These are phyloP conservation scores for Girardinus metallicus DNA, from an alignment of 2,797 vertebrate species.

Conservation along the genomic window DNA sequence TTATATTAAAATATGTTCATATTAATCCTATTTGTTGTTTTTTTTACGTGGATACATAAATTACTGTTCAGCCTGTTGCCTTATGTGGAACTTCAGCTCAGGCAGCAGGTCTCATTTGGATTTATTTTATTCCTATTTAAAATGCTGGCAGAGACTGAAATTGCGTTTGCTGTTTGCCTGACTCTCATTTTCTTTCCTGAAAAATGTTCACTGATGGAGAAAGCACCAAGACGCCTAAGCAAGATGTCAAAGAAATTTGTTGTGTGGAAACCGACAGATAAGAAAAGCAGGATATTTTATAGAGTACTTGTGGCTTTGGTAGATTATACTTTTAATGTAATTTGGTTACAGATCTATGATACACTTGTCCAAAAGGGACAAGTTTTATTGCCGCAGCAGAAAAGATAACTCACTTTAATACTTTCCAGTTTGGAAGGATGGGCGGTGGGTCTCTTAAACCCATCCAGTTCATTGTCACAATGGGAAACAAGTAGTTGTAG, in stretches of 20 bases:
- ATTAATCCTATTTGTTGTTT: background rate
- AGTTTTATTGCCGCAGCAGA: background rate
- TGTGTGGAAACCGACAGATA: background rate
- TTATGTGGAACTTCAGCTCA: background rate
- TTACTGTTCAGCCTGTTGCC: background rate
- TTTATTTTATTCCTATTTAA: slow-evolving; percentile 35
- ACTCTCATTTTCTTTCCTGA: slow-evolving; percentile 29
- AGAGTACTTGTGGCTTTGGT: background rate
- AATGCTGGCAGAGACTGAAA: slow-evolving; percentile 54
- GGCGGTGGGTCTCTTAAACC: background rate
- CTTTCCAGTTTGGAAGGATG: slow-evolving; percentile 1
- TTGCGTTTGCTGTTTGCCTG: slow-evolving; percentile 43
- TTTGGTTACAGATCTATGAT: background rate
- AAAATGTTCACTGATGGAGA: slow-evolving; percentile 12
- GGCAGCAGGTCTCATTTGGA: background rate
- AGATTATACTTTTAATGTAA: background rate
- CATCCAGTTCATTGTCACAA: background rate
- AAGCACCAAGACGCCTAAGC: background rate
- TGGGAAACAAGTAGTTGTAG: slow-evolving; percentile 14
- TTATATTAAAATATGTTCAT: background rate
- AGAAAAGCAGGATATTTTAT: background rate
- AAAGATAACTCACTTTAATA: slow-evolving; percentile 8
- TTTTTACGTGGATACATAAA: background rate
- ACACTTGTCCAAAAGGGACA: background rate
- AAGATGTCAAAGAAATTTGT: slow-evolving; percentile 11